Conservation (phyloP, 2,888 invertebrate genomes). For the Tholera decimalis region DNA sequence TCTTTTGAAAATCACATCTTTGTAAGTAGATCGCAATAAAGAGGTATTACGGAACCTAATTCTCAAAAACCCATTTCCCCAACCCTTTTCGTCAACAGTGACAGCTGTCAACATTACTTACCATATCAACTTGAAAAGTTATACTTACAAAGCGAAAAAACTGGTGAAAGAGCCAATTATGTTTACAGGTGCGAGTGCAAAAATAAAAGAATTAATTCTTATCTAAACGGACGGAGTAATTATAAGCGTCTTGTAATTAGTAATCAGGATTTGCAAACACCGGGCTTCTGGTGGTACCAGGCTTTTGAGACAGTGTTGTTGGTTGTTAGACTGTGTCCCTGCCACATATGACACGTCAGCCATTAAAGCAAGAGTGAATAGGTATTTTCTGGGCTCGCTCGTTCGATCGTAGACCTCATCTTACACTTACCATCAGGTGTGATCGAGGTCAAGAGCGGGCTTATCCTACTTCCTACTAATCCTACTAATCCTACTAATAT, state of each 20-base stretch:
- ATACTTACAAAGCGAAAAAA: constrained; percentile 39
- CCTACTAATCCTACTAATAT: too few relatives aligned
- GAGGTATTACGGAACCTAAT: neutral
- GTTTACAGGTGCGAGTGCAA: constrained; percentile 56
- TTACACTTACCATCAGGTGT: too few relatives aligned
- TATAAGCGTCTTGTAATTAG: constrained; percentile 56
- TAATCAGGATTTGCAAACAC: constrained; percentile 61
- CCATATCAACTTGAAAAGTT: constrained; percentile 38
- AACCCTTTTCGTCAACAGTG: constrained; percentile 17
- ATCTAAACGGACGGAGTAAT: constrained; percentile 49
- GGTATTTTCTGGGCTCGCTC: too few relatives aligned
- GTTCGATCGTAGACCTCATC: too few relatives aligned
- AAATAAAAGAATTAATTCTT: constrained; percentile 50
- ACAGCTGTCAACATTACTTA: constrained; percentile 51
- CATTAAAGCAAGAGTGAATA: too few relatives aligned
- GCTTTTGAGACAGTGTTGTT: constrained; percentile 14
- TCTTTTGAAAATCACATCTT: too few relatives aligned
- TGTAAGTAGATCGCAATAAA: too few relatives aligned
- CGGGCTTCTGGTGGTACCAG: constrained; percentile 50
- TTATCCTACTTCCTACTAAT: too few relatives aligned
- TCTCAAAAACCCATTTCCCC: too few relatives aligned
- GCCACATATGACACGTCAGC: too few relatives aligned
- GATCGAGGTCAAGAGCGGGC: too few relatives aligned
- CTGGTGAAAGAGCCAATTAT: constrained; percentile 59
- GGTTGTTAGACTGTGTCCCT: constrained; percentile 7